Percentiles rank a stretch among this genome's conserved stretches.
Conservation (phyloP, 2,888 invertebrate species). For the Chrysotoxum bicinctum region DNA sequence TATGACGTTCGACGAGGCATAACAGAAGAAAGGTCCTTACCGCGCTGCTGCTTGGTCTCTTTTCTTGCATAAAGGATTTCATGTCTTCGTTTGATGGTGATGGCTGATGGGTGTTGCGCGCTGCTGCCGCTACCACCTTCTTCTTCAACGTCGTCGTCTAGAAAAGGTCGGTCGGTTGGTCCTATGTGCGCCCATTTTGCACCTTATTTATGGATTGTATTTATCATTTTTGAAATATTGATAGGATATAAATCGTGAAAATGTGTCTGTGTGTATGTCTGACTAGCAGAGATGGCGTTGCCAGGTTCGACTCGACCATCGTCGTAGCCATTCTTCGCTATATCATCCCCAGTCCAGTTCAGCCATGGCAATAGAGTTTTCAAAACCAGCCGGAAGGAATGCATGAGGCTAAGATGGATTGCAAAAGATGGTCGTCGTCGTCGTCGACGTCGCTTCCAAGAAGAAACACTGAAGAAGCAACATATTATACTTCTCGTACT, state of each 20-base stretch:
- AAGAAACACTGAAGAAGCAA: slow-evolving; percentile 58
- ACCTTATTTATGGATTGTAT: slow-evolving; percentile 76
- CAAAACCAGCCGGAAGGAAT: slow-evolving; percentile 66
- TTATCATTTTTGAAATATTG: slow-evolving; percentile 76
- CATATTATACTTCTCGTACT: background rate
- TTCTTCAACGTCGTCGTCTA: background rate
- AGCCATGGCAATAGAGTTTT: slow-evolving; percentile 41
- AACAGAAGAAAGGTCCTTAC: slow-evolving; percentile 36
- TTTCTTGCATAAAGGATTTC: slow-evolving; percentile 67
- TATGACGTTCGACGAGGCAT: slow-evolving; percentile 64
- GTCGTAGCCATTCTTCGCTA: slow-evolving; percentile 43
- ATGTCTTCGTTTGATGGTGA: slow-evolving; percentile 57
- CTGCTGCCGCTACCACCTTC: slow-evolving; percentile 54
- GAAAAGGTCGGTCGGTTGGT: slow-evolving; percentile 1
- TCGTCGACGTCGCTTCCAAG: slow-evolving; percentile 18
- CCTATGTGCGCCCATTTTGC: slow-evolving; percentile 69
- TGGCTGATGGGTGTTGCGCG: slow-evolving; percentile 23
- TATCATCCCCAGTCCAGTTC: slow-evolving; percentile 49
- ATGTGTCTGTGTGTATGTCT: slow-evolving; percentile 46
- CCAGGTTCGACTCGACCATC: slow-evolving; percentile 61
- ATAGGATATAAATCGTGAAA: slow-evolving; percentile 75
- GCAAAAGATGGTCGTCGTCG: slow-evolving; percentile 55
- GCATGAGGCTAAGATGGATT: slow-evolving; percentile 71
- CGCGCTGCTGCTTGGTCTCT: slow-evolving; percentile 53
- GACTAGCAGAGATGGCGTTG: slow-evolving; percentile 22